These are phyloP conservation scores for Bolinopsis microptera DNA, from an alignment of 37 sponge, comb jelly and placozoan species.

Conservation along the genomic window DNA sequence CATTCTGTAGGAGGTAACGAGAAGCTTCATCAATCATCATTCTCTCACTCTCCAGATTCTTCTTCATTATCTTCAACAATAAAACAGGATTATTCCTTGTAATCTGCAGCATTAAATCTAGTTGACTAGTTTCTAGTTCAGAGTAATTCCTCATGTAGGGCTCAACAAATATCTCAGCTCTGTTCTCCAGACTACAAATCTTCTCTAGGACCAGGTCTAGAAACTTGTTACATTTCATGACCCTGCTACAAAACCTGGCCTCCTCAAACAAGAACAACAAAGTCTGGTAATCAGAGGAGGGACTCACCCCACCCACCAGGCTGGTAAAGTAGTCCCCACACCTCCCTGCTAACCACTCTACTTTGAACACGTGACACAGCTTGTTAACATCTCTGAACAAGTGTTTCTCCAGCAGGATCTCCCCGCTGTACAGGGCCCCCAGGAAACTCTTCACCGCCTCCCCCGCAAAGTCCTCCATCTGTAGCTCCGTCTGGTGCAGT, in stretches of 20 bases:
- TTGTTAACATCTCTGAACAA: conserved; percentile 10
- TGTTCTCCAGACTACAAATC: background rate
- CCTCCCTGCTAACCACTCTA: background rate
- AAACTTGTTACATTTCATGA: background rate
- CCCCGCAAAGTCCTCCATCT: background rate
- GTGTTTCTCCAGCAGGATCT: background rate
- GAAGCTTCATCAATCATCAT: background rate
- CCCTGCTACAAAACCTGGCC: background rate
- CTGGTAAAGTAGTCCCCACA: background rate
- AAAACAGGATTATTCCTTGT: background rate
- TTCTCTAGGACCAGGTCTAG: background rate
- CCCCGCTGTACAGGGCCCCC: background rate
- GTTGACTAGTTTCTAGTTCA: background rate
- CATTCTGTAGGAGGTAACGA: background rate
- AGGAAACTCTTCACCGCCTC: conserved; percentile 1
- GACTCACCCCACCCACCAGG: background rate
- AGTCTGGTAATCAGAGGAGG: background rate
- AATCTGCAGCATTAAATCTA: background rate
- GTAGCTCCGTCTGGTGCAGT: background rate
- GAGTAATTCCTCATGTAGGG: conserved; percentile 14
- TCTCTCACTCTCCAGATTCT: background rate
- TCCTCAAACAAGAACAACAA: background rate
- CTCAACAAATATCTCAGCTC: background rate
- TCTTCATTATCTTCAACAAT: background rate
- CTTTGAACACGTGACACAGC: background rate